Percentiles rank a stretch among this genome's conserved stretches.
These are phyloP conservation scores for Muricea muricata DNA, from an alignment of 92 coral and sea anemone species.

Conservation along the genomic window DNA sequence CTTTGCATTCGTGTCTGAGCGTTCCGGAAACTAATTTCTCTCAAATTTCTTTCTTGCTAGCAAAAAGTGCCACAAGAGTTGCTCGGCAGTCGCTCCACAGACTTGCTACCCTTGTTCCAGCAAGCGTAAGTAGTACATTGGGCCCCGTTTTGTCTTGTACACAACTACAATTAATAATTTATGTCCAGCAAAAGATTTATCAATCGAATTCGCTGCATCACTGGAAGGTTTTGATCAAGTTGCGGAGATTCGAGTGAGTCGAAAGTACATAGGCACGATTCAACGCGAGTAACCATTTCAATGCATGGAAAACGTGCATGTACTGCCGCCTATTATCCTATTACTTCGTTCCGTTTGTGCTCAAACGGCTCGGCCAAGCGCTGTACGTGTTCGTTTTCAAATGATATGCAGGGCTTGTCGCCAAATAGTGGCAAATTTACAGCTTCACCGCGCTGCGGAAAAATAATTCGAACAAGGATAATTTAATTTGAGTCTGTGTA, in stretches of 20 bases:
- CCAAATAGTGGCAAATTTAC: no score
- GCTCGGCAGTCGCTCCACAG: constrained; percentile 57
- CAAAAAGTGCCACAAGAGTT: constrained; percentile 88
- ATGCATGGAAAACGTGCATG: no score
- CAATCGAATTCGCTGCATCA: background rate
- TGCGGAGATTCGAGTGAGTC: background rate
- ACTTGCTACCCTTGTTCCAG: constrained; percentile 57
- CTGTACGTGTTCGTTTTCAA: no score
- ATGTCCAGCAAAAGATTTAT: background rate
- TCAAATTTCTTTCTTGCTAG: constrained; percentile 56
- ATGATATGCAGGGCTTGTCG: no score
- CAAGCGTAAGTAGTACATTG: constrained; percentile 68
- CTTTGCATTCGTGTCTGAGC: background rate
- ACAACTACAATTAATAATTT: constrained; percentile 12
- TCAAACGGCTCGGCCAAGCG: no score
- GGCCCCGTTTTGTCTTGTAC: background rate
- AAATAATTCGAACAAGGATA: no score
- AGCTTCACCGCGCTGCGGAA: no score
- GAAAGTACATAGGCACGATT: no score
- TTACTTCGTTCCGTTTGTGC: no score
- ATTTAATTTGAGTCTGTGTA: no score
- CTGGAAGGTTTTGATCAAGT: background rate
- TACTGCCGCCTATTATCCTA: no score
- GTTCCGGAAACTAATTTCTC: constrained; percentile 2
- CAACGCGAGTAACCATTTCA: no score